Conservation (phyloP, 2,113 vertebrate genomes). For the Spheniscus mendiculus region DNA sequence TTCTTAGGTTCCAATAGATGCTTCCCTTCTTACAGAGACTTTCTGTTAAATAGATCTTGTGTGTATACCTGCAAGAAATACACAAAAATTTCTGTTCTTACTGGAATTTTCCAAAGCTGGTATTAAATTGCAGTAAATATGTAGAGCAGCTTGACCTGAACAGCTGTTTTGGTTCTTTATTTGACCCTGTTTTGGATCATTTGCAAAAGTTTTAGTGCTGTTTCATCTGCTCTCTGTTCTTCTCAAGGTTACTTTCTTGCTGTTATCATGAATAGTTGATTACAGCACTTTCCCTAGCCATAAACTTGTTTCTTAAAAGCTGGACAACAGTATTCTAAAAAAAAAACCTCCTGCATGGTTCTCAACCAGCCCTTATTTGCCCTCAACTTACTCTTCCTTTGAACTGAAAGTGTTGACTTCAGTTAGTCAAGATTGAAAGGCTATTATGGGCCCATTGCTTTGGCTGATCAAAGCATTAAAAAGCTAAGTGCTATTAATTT, state of each 20-base stretch:
- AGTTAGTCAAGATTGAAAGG: neutral
- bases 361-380: neutral
- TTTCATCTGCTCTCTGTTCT: neutral
- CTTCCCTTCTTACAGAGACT: neutral
- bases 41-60: neutral
- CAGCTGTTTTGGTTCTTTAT: constrained; percentile 7
- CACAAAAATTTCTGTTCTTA: neutral
- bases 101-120: neutral
- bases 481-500: neutral
- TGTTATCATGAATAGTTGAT: neutral
- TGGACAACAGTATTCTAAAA: neutral
- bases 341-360: neutral
- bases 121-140: neutral
- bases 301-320: neutral
- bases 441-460: neutral
- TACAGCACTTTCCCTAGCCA: neutral
- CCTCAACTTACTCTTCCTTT: neutral
- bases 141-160: neutral
- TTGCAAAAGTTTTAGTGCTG: neutral
- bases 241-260: constrained; percentile 18
- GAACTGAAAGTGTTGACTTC: neutral
- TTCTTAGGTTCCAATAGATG: neutral
- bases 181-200: neutral
- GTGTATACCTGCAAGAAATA: neutral
- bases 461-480: neutral